These are phyloP conservation scores for Omphaloscelis lunosa DNA, from an alignment of 2,888 invertebrate species.

Conservation along the genomic window DNA sequence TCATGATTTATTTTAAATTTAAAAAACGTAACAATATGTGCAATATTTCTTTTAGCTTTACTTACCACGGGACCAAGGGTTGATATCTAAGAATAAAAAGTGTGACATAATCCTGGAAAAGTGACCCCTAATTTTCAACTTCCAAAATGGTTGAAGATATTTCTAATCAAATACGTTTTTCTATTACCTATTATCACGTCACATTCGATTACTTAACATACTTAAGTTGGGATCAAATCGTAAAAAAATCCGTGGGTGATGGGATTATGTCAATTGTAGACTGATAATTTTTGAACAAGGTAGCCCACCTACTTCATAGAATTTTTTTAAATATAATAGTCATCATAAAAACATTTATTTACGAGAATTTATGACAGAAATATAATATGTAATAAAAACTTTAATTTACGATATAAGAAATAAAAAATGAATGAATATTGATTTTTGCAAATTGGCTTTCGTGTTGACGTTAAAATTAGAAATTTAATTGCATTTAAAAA, in stretches of 20 bases:
- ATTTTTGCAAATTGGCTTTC: slow-evolving; percentile 53
- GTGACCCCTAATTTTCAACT: background rate
- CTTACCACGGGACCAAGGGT: no score
- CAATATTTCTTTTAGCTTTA: no score
- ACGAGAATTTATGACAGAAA: slow-evolving; percentile 63
- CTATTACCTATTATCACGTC: slow-evolving; percentile 55
- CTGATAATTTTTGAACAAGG: slow-evolving; percentile 65
- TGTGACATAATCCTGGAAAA: background rate
- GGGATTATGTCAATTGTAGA: slow-evolving; percentile 68
- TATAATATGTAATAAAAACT: slow-evolving; percentile 53
- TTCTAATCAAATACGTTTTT: slow-evolving; percentile 59
- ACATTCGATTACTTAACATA: slow-evolving; percentile 56
- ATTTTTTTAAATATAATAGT: slow-evolving; percentile 53
- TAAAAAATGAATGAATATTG: slow-evolving; percentile 43
- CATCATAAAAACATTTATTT: slow-evolving; percentile 64
- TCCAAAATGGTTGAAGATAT: slow-evolving; percentile 19
- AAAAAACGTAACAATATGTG: no score
- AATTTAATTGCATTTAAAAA: slow-evolving; percentile 43
- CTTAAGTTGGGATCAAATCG: slow-evolving; percentile 61
- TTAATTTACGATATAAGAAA: slow-evolving; percentile 54
- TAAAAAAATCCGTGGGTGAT: slow-evolving; percentile 63
- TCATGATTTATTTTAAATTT: no score
- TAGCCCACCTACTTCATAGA: slow-evolving; percentile 62
- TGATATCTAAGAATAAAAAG: background rate
- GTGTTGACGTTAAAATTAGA: slow-evolving; percentile 41